Base-by-base conservation (phyloP, 1,140 invertebrate genomes). In the Drosophila eugracilis region DNA sequence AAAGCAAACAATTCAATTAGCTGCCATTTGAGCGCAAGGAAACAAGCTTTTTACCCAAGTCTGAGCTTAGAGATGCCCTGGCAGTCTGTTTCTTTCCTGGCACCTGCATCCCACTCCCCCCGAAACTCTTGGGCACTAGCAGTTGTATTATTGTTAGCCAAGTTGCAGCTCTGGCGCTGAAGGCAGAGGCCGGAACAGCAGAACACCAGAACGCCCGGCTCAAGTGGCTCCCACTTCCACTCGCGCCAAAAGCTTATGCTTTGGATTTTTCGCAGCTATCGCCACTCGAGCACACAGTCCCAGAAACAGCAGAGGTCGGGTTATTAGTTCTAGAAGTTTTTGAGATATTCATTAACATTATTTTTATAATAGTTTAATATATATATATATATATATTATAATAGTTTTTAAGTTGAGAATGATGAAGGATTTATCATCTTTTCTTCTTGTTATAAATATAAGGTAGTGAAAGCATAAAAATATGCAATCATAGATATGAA, bases 201-300 rank as follows among this genome's bases (percentile, higher is more conserved):
- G 49, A 54, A 15, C 42, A 44, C 3, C 42, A 45, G 44, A 47
- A 17, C 21, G 47, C 47, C 47, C 26, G 42, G 53, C 59, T 72
- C 59, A 62, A 66, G 67, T 62, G 55, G 48, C 37, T 55, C 48
- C 47, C 75, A 54, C 57, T 45, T 45, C 60, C 81, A 88, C 83
- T 83, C 63, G 55, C 78, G 72, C 59, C 69, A 77, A 36, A 65
- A 88, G 83, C 83, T 88, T 86, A 88, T 81, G 83, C 75, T 81
- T 88, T 86, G 78, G 83, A 78, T 78, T 79, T 75, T 63, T 71
- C 71, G 54, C 75, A 84, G 80, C 80, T 85, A 85, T 88, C 78
- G 83, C 83, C 83, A 88, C 83, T 86, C 83, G 70, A 86, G 83
- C 83, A 86, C 81, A 81, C 78, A 73, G 39, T 47, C 30, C 37